phyloP scores from a whole-genome alignment of 1,140 invertebrate species.

The Pteromalus puparum region DNA sequence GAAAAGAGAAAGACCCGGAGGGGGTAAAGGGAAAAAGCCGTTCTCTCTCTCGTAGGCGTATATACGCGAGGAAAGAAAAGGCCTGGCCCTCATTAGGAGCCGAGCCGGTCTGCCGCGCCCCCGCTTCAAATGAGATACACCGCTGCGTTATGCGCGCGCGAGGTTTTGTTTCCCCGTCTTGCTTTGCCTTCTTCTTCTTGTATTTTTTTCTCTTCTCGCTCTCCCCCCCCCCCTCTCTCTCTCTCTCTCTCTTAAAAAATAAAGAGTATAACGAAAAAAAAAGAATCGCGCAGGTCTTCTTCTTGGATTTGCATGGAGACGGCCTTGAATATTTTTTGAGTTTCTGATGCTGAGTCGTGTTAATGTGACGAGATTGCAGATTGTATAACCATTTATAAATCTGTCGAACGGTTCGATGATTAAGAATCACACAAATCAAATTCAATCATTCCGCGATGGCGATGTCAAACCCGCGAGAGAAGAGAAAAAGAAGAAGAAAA shows the following conservation, averaged over 20 bases:
- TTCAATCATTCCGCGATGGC: no score
- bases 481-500: slow-evolving; percentile 6
- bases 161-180: slow-evolving; percentile 42
- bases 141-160: slow-evolving; percentile 40
- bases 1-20: slow-evolving; percentile 36
- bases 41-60: slow-evolving; percentile 5
- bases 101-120: slow-evolving; percentile 52
- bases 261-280: not conserved
- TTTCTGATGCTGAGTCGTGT: no score
- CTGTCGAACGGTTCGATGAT: no score
- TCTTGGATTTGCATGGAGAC: no score
- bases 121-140: slow-evolving; percentile 61
- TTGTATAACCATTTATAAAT: no score
- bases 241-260: not conserved
- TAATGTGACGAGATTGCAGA: no score
- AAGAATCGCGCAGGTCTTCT: not conserved
- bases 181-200: slow-evolving; percentile 26
- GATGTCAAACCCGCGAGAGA: not conserved
- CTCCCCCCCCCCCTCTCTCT: no score
- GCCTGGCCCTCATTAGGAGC: slow-evolving; percentile 64
- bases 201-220: slow-evolving; percentile 24
- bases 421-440: no score
- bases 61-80: slow-evolving; percentile 59
- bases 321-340: no score
- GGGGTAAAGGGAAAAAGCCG: slow-evolving; percentile 27